Conservation (phyloP, 1,140 invertebrate genomes). For the Sycobia sp. region DNA sequence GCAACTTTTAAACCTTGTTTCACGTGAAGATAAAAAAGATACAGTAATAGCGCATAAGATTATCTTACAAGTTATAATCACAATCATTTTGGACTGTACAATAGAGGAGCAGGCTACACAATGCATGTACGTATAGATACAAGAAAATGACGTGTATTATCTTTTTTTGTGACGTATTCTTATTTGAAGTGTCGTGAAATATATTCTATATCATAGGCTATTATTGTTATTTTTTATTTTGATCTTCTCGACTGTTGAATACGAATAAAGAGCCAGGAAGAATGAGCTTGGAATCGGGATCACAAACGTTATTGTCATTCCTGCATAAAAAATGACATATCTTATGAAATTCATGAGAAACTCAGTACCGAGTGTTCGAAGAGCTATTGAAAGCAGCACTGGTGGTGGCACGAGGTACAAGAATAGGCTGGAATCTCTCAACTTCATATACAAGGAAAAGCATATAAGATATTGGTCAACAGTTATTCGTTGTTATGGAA, state of each 20-base stretch:
- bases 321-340: constrained; percentile 15
- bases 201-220: too few relatives aligned
- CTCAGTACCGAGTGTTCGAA: constrained; percentile 1
- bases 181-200: neutral
- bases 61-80: too few relatives aligned
- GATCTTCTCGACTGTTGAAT: neutral
- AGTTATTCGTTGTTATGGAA: neutral
- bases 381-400: neutral
- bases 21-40: neutral
- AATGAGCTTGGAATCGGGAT: neutral
- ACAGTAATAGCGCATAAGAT: too few relatives aligned
- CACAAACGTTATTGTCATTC: neutral
- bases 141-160: constrained; percentile 2
- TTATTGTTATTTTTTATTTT: neutral
- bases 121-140: neutral
- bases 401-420: neutral
- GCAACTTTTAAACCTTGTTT: neutral
- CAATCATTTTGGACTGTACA: too few relatives aligned
- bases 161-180: neutral
- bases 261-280: neutral
- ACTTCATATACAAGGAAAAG: neutral
- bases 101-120: too few relatives aligned
- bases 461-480: neutral
- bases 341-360: constrained; percentile 19
- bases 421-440: neutral